These are phyloP conservation scores for Choristoneura fumiferana DNA, from an alignment of 1,140 invertebrate genomes.

Conservation along the genomic window DNA sequence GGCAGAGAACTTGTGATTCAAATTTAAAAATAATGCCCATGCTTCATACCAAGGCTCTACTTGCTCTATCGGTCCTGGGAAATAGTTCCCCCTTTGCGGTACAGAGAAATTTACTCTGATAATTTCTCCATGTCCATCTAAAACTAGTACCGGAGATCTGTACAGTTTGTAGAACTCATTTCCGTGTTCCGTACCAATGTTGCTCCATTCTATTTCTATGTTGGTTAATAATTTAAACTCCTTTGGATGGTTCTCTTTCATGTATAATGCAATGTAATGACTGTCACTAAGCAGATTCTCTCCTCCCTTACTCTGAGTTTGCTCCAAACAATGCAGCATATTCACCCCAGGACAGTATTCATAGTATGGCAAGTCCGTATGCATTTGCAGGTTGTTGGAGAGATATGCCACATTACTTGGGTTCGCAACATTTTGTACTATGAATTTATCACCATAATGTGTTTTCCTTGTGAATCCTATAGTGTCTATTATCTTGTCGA, in stretches of 20 bases:
- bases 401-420: constrained; percentile 86
- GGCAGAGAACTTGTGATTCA: constrained; percentile 77
- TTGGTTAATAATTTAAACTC: constrained; percentile 78
- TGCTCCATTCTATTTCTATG: constrained; percentile 82
- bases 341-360: constrained; percentile 85
- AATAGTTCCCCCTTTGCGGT: constrained; percentile 83
- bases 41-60: constrained; percentile 83
- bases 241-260: constrained; percentile 76
- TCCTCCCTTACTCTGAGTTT: constrained; percentile 80
- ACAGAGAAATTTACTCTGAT: constrained; percentile 82
- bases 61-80: constrained; percentile 78
- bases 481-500: constrained; percentile 78
- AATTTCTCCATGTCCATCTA: constrained; percentile 77
- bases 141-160: constrained; percentile 81
- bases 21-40: constrained; percentile 76
- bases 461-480: constrained; percentile 83
- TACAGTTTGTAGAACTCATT: constrained; percentile 81
- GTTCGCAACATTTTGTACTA: constrained; percentile 81
- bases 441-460: constrained; percentile 85
- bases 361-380: constrained; percentile 86
- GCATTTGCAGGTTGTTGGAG: constrained; percentile 81
- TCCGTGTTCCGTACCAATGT: constrained; percentile 80
- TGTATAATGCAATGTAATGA: constrained; percentile 79
- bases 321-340: constrained; percentile 83
- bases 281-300: constrained; percentile 82